Base-by-base conservation (phyloP, 2,797 vertebrate species). In the Mastacembelus armatus region DNA sequence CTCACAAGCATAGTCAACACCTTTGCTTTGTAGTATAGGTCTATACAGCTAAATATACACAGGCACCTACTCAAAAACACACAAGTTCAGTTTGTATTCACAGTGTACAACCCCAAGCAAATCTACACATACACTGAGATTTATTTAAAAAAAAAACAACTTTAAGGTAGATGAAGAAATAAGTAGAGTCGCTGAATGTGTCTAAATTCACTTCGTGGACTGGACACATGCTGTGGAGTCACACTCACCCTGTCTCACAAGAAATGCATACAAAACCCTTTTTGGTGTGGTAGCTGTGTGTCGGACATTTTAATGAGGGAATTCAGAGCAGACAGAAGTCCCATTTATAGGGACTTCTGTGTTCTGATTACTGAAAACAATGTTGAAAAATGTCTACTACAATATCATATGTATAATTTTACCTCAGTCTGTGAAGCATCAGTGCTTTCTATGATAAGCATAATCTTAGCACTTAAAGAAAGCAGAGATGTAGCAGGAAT, bases 21-120 rank as follows among this genome's bases (percentile, higher is more conserved):
- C 66, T 21, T 61, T 5, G 15, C 16, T n/a, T 4, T 4, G 19
- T 18, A 21, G 93, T 91, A 92, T 87, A 60, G 36, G 39, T 21
- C 9, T 6, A 33, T 44, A 29, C 56, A 38, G 18, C n/a, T 33
- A 16, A 35, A 10, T 35, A 45, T 36, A 30, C 33, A 42, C 19
- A 54, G 19, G 44, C 32, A 21, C 21, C 44, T 15, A 32, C 16
- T 22, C 12, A 58, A 36, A 47, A 7, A 48, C 26, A 52, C 5
- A 36, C 12, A 30, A 6, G 38, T 39, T 51, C 3, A 55, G 39
- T 55, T 61, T 51, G 27, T 69, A 81, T 73, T 54, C 29, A 74
- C 50, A 14, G 5, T 56, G 61, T 21, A 40, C 60, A 38, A 35
- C 24, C 8, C 11, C 42, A 56, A 45, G 27, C 44, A 29, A 33